Evolutionary conservation across 2,888 invertebrate genomes (phyloP), one percentile per base, ranked within the genome.

Genomic region (Xanthia togata): DNA sequence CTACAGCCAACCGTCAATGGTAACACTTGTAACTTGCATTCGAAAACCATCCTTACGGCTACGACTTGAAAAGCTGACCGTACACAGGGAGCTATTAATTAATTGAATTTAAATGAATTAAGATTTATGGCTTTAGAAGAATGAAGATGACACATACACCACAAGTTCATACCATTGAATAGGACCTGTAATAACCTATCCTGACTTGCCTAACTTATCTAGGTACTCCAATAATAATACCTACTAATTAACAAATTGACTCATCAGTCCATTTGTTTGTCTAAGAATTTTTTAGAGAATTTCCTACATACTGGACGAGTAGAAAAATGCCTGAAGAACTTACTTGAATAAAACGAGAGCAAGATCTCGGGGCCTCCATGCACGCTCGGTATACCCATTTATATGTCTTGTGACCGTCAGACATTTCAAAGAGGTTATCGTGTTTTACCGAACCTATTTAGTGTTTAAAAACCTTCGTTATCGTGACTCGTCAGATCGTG

Each of bases 401-500:
- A 68, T 68, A 55, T 26, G 12, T 59, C n/a, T 60, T 44, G 17
- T 72, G 60, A 71, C 60, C 31, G 50, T 71, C 72, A 35, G 62
- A 44, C 20, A 23, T 53, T 74, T 73, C 41, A 72, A 72, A 23
- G 71, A 35, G 47, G 23, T 71, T 47, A 71, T 71, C 47, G 38
- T 59, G 26, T 31, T 73, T 38, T 73, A 47, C 44, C 41, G 41
- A 60, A 41, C 17, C 23, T 53, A 53, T 53, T 53, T 67, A 65
- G 31, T 44, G 35, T 41, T 65, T 53, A 23, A 47, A 31, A 76
- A 41, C 31, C 38, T 76, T 76, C 41, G 31, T n/a, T 65, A 76
- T 76, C 76, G 76, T 76, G 77, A 67, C 60, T 67, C 26, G 50
- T 53, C 53, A 53, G 60, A 44, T 76, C 67, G 50, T 76, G 67